phyloP scores from a whole-genome alignment of 2,888 invertebrate species.

The Callyntrura sp. region DNA sequence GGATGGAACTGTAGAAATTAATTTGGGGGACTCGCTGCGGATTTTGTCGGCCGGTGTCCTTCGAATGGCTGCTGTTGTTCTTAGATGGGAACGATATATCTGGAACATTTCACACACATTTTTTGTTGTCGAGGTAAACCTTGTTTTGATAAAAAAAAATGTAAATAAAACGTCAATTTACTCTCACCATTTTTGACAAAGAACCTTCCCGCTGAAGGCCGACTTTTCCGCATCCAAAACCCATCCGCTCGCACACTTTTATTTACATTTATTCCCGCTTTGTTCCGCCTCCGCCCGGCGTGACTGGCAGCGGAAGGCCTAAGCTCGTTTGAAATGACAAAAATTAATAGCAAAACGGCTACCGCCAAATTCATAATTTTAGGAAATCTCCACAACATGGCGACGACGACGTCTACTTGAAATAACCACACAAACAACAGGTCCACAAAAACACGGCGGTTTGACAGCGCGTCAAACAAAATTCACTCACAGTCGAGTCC shows the following conservation, averaged over 20 bases:
- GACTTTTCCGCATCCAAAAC: neutral
- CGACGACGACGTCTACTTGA: no score
- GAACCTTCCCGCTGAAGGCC: neutral
- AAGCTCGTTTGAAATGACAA: neutral
- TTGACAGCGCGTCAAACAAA: constrained; percentile 36
- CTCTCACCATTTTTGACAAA: neutral
- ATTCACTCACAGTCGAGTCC: neutral
- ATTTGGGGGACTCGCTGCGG: constrained; percentile 42
- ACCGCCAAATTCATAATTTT: constrained; percentile 32
- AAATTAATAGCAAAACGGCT: neutral
- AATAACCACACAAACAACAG: no score
- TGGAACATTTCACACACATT: neutral
- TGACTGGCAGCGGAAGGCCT: neutral
- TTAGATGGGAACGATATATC: neutral
- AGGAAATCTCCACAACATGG: no score
- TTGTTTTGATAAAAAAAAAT: no score
- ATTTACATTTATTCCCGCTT: no score
- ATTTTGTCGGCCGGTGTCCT: neutral
- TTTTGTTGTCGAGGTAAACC: no score
- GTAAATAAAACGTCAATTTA: neutral
- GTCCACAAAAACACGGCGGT: no score
- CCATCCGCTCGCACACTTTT: neutral
- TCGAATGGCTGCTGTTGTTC: no score
- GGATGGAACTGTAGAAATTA: constrained; percentile 67
- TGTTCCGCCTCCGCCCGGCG: no score